Percentiles rank a stretch among this genome's conserved stretches.
These are phyloP conservation scores for Anthoptus insignis DNA, from an alignment of 2,888 invertebrate species.

Conservation along the genomic window DNA sequence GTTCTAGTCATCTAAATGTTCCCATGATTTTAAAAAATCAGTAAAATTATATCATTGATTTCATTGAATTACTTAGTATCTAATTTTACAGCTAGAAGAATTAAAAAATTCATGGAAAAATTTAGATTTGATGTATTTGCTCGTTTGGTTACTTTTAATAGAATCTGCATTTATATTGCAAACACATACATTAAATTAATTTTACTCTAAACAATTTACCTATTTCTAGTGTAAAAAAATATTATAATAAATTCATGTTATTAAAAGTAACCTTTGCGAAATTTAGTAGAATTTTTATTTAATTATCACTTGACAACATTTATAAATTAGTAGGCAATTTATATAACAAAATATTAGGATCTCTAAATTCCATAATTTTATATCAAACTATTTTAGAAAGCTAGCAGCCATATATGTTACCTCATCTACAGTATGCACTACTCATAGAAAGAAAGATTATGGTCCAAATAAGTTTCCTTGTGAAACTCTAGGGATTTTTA, in stretches of 20 bases:
- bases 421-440: too few relatives aligned
- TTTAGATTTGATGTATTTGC: constrained; percentile 13
- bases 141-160: constrained; percentile 15
- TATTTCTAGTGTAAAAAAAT: not conserved
- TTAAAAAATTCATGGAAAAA: constrained; percentile 1
- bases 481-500: not conserved
- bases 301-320: constrained; percentile 20
- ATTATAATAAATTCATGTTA: not conserved
- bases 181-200: too few relatives aligned
- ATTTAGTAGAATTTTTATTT: not conserved
- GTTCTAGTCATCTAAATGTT: constrained; percentile 8
- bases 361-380: not conserved
- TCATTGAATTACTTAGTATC: not conserved
- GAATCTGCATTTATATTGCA: not conserved
- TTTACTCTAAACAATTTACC: not conserved
- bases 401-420: constrained; percentile 8
- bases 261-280: constrained; percentile 21
- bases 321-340: constrained; percentile 7
- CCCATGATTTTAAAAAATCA: constrained; percentile 14
- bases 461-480: not conserved
- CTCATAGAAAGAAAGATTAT: not conserved
- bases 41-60: constrained; percentile 2
- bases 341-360: constrained; percentile 5
- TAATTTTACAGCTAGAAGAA: not conserved
- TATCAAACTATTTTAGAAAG: constrained; percentile 8